Conservation (phyloP, 2,797 vertebrate species). For the Lepidocolaptes lacrymiger region DNA sequence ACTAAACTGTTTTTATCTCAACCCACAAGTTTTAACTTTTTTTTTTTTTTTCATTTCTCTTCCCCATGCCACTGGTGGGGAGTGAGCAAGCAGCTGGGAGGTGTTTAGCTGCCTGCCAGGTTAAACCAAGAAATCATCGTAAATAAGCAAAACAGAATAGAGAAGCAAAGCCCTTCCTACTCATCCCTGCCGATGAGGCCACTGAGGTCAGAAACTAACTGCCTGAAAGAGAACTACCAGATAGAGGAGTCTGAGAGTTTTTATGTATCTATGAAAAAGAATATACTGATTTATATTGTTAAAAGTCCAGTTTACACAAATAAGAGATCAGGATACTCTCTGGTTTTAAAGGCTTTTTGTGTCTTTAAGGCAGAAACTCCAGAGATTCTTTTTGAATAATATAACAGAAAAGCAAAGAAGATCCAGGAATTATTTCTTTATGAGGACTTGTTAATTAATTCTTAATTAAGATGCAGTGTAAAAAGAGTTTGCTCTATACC, state of each 20-base stretch:
- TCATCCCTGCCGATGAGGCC: not conserved
- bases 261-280: not conserved
- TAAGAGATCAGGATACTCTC: not conserved
- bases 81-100: not conserved
- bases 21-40: not conserved
- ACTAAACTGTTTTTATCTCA: not conserved
- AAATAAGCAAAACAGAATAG: not conserved
- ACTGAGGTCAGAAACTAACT: not conserved
- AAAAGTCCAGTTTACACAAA: not conserved
- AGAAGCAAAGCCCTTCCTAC: not conserved
- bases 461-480: not conserved
- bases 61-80: not conserved
- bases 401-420: constrained; percentile 8
- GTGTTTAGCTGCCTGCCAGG: not conserved
- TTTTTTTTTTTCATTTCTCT: not conserved
- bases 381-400: not conserved
- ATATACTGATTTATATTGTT: not conserved
- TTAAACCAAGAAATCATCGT: not conserved
- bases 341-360: not conserved
- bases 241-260: not conserved
- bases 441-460: constrained; percentile 36
- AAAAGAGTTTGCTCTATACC: constrained; percentile 8
- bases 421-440: constrained; percentile 23
- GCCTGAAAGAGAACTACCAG: not conserved
- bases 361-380: not conserved